Base-by-base conservation (phyloP, 2,888 invertebrate species). In the Agrotis clavis region DNA sequence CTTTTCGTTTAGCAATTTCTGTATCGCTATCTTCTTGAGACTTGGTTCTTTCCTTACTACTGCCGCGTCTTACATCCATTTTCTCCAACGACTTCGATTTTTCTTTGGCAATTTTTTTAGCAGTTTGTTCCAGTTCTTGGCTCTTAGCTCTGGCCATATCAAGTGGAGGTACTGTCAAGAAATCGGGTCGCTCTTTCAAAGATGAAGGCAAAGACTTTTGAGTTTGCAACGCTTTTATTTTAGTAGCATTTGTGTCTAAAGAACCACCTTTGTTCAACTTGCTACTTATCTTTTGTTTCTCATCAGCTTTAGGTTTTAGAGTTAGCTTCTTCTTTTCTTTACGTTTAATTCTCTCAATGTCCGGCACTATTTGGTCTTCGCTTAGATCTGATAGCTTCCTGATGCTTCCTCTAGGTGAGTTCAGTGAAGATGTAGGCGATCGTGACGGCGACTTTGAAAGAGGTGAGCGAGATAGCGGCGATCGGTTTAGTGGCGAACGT, bases 11-110 rank as follows among this genome's bases (percentile, higher is more conserved):
- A 1, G 97, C 97, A 62, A 97, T 97, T 90, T 98, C 97, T 0
- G 97, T 97, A 85, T 98, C 98, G 77, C 97, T 97, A 81, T 98
- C 98, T 89, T 98, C 98, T 90, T 97, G 97, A 1, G 97, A 98
- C 88, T 97, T 97, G 6, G 97, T 97, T 78, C 97, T 96, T 90
- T 98, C 98, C 84, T 97, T 97, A 86, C 97, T 97, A 74, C 93
- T 87, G 19, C 94, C 93, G 81, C 97, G 92, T 90, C 96, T 97
- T 1, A 97, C 89, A 87, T 97, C 97, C 92, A 97, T 95, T 91
- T 97, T 97, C 87, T 98, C 98, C 72, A 98, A 93, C 0, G 97
- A 97, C 86, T 97, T 97, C 0, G 97, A 97, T 79, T 97, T 97
- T 89, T 98, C 98, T 88, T 97, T 97, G 0, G 97, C 96, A 65